Conservation (phyloP, 2,797 vertebrate species). For the Urocyon cinereoargenteus region DNA sequence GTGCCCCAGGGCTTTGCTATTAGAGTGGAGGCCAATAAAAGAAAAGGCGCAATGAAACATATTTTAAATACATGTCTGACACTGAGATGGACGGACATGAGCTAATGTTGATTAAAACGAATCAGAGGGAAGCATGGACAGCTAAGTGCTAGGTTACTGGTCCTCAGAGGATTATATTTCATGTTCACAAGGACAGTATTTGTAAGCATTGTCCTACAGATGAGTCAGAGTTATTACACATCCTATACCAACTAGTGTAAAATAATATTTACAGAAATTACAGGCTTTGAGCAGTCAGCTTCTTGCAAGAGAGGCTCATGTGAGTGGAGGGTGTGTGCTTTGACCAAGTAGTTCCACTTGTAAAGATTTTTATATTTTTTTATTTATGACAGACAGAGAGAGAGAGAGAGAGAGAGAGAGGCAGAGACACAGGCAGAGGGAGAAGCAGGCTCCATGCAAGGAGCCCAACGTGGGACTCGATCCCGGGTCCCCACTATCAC, state of each 20-base stretch:
- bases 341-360: neutral
- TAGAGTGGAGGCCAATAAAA: neutral
- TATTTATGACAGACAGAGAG: no score
- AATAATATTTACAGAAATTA: conserved; percentile 73
- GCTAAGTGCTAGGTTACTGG: neutral
- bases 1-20: neutral
- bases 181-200: neutral
- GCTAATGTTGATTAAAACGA: neutral
- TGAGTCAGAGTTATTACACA: conserved; percentile 51
- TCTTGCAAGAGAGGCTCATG: neutral
- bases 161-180: neutral
- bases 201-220: neutral
- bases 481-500: no score
- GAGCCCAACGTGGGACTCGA: no score
- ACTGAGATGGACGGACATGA: neutral
- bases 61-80: neutral
- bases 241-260: conserved; percentile 52
- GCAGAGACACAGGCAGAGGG: no score
- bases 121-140: neutral
- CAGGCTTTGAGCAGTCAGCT: conserved; percentile 10
- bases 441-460: no score
- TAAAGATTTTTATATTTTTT: no score
- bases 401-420: no score
- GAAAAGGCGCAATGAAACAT: neutral
- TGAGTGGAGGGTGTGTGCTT: neutral